Evolutionary conservation across 1,140 invertebrate species (phyloP).

Genomic region (Asbolus verrucosus): DNA sequence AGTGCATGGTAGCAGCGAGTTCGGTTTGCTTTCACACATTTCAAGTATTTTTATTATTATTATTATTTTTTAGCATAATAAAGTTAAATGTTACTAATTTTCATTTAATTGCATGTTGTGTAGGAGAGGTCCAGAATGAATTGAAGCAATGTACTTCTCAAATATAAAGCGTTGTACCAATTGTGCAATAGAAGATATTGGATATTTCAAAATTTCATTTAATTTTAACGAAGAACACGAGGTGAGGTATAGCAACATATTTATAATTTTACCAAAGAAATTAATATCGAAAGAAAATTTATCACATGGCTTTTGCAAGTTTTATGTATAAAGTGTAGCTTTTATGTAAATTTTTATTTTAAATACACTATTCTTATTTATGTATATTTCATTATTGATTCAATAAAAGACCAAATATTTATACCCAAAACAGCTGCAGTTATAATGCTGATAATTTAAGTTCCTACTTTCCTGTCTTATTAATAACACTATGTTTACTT

Average conservation of each 20-base stretch:
- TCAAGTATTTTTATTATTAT: no score
- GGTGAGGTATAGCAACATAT: constrained; percentile 8
- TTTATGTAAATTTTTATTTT: constrained; percentile 51
- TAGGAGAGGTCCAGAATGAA: constrained; percentile 48
- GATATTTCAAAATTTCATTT: constrained; percentile 30
- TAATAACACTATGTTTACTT: no score
- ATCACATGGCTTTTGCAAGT: constrained; percentile 19
- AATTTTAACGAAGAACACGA: constrained; percentile 2
- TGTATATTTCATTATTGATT: constrained; percentile 34
- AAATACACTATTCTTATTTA: constrained; percentile 46
- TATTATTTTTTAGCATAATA: not conserved
- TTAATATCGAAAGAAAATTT: constrained; percentile 40
- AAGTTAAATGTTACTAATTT: constrained; percentile 39
- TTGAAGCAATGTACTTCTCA: not conserved
- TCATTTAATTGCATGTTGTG: constrained; percentile 50
- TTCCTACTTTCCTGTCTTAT: not conserved
- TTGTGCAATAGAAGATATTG: constrained; percentile 45
- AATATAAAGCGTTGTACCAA: constrained; percentile 2
- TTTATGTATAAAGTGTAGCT: constrained; percentile 49
- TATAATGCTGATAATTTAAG: not conserved
- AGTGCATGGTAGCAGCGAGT: not conserved
- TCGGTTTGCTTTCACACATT: no score
- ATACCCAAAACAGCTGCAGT: not conserved
- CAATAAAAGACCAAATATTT: constrained; percentile 34
- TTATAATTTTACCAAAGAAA: constrained; percentile 47